Conservation (phyloP, 2,113 vertebrate species). For the Axis porcinus region DNA sequence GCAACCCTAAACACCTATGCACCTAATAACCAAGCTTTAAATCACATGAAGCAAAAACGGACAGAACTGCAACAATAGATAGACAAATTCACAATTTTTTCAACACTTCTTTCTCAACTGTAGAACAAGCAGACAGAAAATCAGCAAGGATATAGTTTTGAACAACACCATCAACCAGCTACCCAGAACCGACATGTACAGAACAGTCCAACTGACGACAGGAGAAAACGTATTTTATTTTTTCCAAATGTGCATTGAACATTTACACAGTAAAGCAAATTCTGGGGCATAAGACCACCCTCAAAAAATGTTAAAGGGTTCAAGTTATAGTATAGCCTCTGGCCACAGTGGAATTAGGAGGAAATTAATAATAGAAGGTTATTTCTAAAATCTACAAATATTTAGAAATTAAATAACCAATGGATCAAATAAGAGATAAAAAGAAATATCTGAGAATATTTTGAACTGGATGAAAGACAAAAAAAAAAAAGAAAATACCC, state of each 20-base stretch:
- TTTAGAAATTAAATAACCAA: background rate
- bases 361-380: background rate
- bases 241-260: background rate
- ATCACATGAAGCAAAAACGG: background rate
- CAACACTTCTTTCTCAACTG: background rate
- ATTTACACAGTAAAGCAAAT: background rate
- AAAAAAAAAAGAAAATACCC: background rate
- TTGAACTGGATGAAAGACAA: background rate
- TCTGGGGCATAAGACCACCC: background rate
- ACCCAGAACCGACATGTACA: fast-evolving
- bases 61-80: fast-evolving
- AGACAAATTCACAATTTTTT: background rate
- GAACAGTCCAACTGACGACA: fast-evolving
- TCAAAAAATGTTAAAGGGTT: background rate
- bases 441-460: background rate
- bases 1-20: background rate
- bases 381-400: background rate
- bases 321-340: background rate
- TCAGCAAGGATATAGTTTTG: background rate
- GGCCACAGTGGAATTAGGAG: background rate
- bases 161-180: background rate
- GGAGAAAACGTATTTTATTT: fast-evolving
- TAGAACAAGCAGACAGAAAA: background rate
- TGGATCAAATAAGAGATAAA: background rate
- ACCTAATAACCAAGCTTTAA: background rate